Evolutionary conservation across 2,113 vertebrate genomes (phyloP).

Genomic region (Lycocorax pyrrhopterus): DNA sequence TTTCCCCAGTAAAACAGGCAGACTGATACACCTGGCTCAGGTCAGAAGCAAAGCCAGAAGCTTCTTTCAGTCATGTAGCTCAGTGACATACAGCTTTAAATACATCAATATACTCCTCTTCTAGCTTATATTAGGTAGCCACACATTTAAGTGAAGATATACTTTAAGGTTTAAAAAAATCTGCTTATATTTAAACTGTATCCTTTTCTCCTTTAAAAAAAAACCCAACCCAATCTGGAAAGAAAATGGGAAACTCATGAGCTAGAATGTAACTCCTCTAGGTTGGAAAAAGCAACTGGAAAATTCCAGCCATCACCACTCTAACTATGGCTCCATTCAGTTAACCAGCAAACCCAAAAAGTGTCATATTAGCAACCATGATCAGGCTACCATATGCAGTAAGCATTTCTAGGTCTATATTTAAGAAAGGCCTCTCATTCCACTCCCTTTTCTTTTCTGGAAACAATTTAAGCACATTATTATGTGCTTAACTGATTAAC

Average conservation of each 20-base stretch:
- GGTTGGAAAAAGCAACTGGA: neutral
- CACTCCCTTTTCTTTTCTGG: neutral
- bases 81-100: neutral
- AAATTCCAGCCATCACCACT: neutral
- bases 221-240: neutral
- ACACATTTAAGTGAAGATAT: neutral
- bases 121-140: neutral
- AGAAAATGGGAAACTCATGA: neutral
- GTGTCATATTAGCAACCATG: neutral
- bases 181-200: neutral
- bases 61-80: neutral
- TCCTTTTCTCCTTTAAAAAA: neutral
- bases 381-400: neutral
- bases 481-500: neutral
- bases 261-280: neutral
- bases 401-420: neutral
- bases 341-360: neutral
- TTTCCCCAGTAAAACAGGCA: neutral
- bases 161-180: neutral
- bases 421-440: neutral
- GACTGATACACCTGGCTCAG: neutral
- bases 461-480: neutral
- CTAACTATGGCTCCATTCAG: neutral
- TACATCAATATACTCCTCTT: neutral
- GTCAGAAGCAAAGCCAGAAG: neutral